A percentile compares a stretch with the other conserved stretches of the same genome.
phyloP scores from a whole-genome alignment of 2,797 vertebrate genomes.

The Champsocephalus esox region DNA sequence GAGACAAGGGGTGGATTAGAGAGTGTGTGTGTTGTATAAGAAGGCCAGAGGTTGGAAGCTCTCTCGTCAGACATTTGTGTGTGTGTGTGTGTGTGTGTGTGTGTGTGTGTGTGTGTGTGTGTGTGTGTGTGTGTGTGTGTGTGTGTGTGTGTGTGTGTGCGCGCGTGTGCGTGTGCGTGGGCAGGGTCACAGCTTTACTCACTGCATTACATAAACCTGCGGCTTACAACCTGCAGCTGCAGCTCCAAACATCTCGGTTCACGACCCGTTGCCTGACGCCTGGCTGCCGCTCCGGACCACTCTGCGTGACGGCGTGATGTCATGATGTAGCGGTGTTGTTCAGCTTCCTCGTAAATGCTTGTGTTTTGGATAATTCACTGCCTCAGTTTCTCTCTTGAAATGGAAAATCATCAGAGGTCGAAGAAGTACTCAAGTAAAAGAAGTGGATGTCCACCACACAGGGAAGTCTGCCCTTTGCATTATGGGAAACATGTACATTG shows the following conservation, averaged over 20 bases:
- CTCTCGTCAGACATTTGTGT: constrained; percentile 47
- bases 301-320: constrained; percentile 15
- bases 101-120: not conserved
- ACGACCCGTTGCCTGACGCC: constrained; percentile 51
- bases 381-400: not conserved
- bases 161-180: no score
- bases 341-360: constrained; percentile 11
- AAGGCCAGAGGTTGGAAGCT: constrained; percentile 67
- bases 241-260: constrained; percentile 54
- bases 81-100: constrained; percentile 31
- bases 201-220: constrained; percentile 58
- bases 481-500: not conserved
- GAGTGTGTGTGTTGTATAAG: constrained; percentile 38
- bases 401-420: not conserved
- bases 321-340: constrained; percentile 4
- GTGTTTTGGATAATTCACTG: constrained; percentile 14
- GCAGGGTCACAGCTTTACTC: constrained; percentile 56
- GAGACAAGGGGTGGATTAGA: constrained; percentile 65
- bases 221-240: constrained; percentile 61
- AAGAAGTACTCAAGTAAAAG: not conserved
- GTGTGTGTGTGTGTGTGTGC: constrained; percentile 17
- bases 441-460: not conserved
- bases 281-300: constrained; percentile 33
- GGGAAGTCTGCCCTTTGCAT: not conserved
- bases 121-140: constrained; percentile 37